Evolutionary conservation across 37 sponge, comb jelly and placozoan species (phyloP), one percentile per base, ranked within the genome.

Genomic region (Petrosia ficiformis): DNA sequence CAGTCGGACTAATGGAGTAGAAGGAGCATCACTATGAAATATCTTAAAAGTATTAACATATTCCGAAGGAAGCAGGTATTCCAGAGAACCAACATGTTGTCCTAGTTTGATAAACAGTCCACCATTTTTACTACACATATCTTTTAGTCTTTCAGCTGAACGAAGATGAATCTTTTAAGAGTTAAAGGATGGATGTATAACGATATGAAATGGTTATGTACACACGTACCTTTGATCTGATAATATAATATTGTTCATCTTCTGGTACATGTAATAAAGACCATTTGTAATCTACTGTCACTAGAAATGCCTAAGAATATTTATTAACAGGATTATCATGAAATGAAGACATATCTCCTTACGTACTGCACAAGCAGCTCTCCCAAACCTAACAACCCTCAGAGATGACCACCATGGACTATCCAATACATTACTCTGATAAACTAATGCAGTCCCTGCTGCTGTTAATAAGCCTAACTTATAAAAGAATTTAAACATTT

Each of bases 21-120:
- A 35, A 4, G 97, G 97, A 19, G 97, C 97, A 56, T 82, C 72
- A 42, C 76, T 80, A 85, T 97, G 97, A 44, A 97, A 89, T 44
- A 84, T 57, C 59, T 96, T 96, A 77, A 96, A 90, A 14, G 91
- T 82, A 31, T 78, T 59, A 2, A 93, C 93, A 67, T 96, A 96
- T 43, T 92, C 93, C 2, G 35, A 37, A 1, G 97, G 97, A 1
- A 96, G 86, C 19, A 96, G 87, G 71, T 96, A 96, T 31, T 96
- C 93, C 59, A 96, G 67, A 1, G 97, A 84, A 4, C 91, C 97
- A 16, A 96, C 72, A 74, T 93, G 91, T 74, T 96, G 97, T 1
- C 97, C 97, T 11, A 90, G 87, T 74, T 96, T 96, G 68, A 96
- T 87, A 68, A 86, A 96, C 44, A 93, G 72, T 0, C 94, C 97